These are phyloP conservation scores for Sebastes steindachneri DNA, from an alignment of 2,797 vertebrate genomes.

Conservation along the genomic window DNA sequence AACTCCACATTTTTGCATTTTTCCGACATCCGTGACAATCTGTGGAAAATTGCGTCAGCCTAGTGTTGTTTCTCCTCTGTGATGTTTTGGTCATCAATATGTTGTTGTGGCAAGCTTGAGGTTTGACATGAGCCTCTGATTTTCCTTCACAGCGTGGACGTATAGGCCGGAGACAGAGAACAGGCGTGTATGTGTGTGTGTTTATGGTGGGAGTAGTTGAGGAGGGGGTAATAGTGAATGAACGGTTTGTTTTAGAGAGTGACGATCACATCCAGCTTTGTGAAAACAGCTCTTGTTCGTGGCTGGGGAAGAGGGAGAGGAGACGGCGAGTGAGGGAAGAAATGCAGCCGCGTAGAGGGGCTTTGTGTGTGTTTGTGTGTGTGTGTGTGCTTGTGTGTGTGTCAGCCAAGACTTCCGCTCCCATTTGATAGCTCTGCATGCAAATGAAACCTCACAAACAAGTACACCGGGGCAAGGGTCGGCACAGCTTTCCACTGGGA, in stretches of 20 bases:
- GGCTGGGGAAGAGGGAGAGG: conserved; percentile 53
- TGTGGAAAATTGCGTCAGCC: conserved; percentile 10
- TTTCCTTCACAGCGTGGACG: conserved; percentile 19
- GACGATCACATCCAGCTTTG: conserved; percentile 74
- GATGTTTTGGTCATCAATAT: conserved; percentile 3
- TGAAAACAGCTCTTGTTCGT: conserved; percentile 82
- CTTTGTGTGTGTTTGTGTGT: conserved; percentile 11
- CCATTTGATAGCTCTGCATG: conserved; percentile 73
- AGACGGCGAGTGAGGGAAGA: conserved; percentile 55
- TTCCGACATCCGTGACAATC: background rate
- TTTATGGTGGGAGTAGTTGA: conserved; percentile 54
- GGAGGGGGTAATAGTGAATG: conserved; percentile 61
- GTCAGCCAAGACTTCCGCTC: conserved; percentile 75
- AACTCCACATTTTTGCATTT: conserved; percentile 1
- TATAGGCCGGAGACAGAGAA: conserved; percentile 33
- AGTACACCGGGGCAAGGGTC: conserved; percentile 77
- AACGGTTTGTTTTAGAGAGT: conserved; percentile 80
- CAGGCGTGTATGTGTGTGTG: conserved; percentile 45
- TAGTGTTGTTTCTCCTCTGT: background rate
- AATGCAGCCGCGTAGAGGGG: conserved; percentile 39
- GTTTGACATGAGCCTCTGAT: conserved; percentile 23
- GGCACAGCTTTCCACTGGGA: conserved; percentile 62
- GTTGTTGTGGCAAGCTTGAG: background rate
- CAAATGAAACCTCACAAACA: conserved; percentile 83
- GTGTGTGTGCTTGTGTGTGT: conserved; percentile 27